Conservation (phyloP, 2,888 invertebrate species). For the Hydrotaea cyrtoneurina region DNA sequence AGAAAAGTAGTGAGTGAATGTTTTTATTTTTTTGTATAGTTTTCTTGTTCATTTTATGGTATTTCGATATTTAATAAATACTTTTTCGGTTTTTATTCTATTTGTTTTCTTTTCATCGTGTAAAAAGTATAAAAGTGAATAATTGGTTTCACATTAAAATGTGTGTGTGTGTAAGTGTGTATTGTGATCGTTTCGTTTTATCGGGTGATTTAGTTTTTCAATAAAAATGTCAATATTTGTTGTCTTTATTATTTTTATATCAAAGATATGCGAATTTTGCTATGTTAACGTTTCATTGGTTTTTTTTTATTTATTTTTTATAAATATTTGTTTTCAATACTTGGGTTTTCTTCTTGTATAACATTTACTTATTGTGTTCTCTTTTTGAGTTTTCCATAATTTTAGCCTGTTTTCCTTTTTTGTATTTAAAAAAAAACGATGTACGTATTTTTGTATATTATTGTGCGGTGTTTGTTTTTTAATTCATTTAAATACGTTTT, state of each 20-base stretch:
- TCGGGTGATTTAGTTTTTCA: conserved; percentile 28
- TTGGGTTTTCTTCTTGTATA: conserved; percentile 44
- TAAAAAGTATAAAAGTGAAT: conserved; percentile 79
- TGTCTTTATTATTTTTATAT: conserved; percentile 64
- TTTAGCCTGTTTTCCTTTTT: conserved; percentile 58
- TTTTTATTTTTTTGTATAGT: neutral
- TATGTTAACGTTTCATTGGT: conserved; percentile 74
- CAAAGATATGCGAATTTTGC: conserved; percentile 77
- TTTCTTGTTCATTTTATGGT: neutral
- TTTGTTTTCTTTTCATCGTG: conserved; percentile 68
- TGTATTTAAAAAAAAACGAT: conserved; percentile 57
- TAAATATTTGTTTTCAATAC: conserved; percentile 42
- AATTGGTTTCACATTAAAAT: conserved; percentile 63
- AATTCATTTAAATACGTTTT: conserved; percentile 47
- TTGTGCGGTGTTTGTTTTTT: conserved; percentile 76
- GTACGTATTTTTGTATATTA: conserved; percentile 74
- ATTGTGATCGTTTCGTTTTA: neutral
- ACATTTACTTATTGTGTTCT: conserved; percentile 22
- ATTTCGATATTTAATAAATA: neutral
- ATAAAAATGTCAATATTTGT: conserved; percentile 44
- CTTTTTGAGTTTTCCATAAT: conserved; percentile 32
- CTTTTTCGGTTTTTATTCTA: conserved; percentile 12
- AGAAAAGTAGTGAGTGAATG: conserved; percentile 4
- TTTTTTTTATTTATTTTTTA: conserved; percentile 36
- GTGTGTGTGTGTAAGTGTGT: conserved; percentile 43